Evolutionary conservation across 2,888 invertebrate species (phyloP).

Genomic region (Eupithecia inturbata): DNA sequence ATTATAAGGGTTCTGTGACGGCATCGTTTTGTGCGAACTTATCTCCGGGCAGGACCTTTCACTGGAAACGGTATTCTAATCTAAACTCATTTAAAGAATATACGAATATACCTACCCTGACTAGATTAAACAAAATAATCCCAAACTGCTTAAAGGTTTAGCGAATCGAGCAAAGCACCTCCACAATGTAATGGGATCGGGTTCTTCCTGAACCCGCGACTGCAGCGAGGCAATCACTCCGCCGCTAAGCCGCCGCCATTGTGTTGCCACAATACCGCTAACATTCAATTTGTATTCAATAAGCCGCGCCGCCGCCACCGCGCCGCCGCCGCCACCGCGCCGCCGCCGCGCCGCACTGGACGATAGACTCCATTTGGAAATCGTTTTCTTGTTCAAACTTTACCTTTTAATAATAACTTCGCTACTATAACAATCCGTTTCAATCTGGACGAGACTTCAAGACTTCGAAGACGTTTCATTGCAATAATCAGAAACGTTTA

Average conservation of each 20-base stretch:
- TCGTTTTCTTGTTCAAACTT: conserved; percentile 37
- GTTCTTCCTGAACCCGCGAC: neutral
- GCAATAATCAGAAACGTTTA: neutral
- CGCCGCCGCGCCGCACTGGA: conserved; percentile 31
- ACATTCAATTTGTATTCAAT: conserved; percentile 43
- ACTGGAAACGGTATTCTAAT: neutral
- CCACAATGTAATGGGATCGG: neutral
- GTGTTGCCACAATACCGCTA: conserved; percentile 37
- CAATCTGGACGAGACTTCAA: neutral
- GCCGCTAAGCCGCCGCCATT: conserved; percentile 36
- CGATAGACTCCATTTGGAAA: conserved; percentile 33
- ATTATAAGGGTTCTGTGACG: conserved; percentile 39
- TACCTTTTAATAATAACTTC: conserved; percentile 21
- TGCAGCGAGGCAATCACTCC: neutral
- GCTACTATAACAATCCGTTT: conserved; percentile 2
- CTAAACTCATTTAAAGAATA: neutral
- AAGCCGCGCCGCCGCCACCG: too few relatives aligned
- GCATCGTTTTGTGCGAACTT: conserved; percentile 13
- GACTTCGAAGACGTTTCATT: neutral
- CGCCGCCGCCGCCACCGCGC: too few relatives aligned
- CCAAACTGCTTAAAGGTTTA: neutral
- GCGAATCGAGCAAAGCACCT: neutral
- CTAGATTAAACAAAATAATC: neutral
- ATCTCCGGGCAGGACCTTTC: neutral
- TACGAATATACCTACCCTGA: neutral